Evolutionary conservation across 2,888 invertebrate species (phyloP), one percentile per base, ranked within the genome.

Genomic region (Cosmia pyralina): DNA sequence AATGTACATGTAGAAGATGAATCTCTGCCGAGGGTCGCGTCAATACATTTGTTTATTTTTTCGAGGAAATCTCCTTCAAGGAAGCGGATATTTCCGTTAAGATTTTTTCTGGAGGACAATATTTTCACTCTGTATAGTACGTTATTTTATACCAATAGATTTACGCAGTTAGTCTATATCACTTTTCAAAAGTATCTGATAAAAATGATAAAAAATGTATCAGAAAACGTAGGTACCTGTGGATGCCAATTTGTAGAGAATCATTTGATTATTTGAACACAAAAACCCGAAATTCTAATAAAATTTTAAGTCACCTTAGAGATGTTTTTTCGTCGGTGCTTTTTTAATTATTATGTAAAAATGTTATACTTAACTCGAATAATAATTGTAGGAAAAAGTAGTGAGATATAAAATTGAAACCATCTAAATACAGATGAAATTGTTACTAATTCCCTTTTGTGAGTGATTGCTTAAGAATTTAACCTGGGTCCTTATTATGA

Each of bases 21-120:
- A 81, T 81, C 82, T 78, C 71, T 52, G 70, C 69, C 34, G 82
- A 78, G 81, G 81, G 81, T 82, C 74, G 82, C 78, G 71, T 71
- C 81, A 78, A 72, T 81, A 69, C 62, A 71, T 77, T 82, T 81
- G 68, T 81, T 77, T 81, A 69, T 81, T 81, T 81, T 79, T 81
- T 73, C 28, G 57, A 46, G 60, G 66, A 74, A 81, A 74, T 74
- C 50, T 73, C 46, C 66, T 59, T 68, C 52, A 69, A 63, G 77
- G 71, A 69, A 71, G 38, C 48, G 70, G n/a, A 59, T 62, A 48
- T 70, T 81, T 73, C 70, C 52, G 70, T 63, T 62, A 22, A 28
- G 41, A 63, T 55, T 60, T 72, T 67, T 77, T 44, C 4, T 55
- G 38, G 58, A 66, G 55, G 41, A 68, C 13, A 66, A 59, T 69